Percentiles rank a stretch among this genome's conserved stretches.
These are phyloP conservation scores for Eulemur albifrons DNA, from an alignment of 2,797 vertebrate species.

Conservation along the genomic window DNA sequence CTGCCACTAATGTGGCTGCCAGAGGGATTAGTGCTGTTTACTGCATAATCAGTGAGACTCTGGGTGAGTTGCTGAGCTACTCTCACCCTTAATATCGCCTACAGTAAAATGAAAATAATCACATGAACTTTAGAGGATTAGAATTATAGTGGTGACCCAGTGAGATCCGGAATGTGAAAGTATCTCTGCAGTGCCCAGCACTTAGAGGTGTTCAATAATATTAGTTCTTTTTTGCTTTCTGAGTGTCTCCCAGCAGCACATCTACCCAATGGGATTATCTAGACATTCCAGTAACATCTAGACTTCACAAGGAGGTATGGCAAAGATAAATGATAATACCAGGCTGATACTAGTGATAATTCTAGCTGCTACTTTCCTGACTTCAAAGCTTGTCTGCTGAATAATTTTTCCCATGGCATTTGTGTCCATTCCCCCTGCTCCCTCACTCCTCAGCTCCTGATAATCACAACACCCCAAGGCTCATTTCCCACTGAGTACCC, in stretches of 20 bases:
- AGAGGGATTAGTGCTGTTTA: neutral
- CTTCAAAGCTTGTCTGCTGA: neutral
- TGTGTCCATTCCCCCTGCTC: neutral
- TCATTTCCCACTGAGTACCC: neutral
- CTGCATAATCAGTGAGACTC: neutral
- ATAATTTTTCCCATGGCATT: neutral
- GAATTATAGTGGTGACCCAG: neutral
- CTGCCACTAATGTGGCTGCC: neutral
- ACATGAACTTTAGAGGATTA: neutral
- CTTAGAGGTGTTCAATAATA: neutral
- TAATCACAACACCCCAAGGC: neutral
- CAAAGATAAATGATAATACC: neutral
- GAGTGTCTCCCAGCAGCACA: neutral
- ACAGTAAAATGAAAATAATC: neutral
- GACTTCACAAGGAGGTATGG: neutral
- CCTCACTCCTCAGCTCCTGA: neutral
- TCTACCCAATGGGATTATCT: neutral
- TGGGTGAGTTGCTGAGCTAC: neutral
- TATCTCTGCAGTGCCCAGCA: neutral
- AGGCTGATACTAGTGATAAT: neutral
- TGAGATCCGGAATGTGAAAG: neutral
- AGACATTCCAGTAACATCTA: neutral
- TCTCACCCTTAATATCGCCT: neutral
- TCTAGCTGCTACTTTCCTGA: neutral
- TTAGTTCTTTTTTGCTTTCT: neutral